Percentiles rank a stretch among this genome's conserved stretches.
Conservation (phyloP, 2,888 invertebrate genomes). For the Augochlorella aurata region DNA sequence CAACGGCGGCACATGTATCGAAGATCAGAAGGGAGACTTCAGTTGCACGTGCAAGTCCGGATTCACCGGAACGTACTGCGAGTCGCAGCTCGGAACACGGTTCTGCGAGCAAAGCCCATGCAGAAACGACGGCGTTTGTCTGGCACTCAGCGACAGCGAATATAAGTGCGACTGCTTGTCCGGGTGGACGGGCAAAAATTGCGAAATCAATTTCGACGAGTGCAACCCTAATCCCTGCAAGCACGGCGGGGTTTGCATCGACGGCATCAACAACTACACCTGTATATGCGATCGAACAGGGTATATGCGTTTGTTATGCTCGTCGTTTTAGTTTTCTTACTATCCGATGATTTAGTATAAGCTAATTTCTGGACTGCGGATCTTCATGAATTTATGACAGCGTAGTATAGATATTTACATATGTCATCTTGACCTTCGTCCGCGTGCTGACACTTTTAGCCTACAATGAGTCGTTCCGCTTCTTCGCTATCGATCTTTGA, state of each 20-base stretch:
- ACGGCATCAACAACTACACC: conserved; percentile 87
- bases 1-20: conserved; percentile 89
- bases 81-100: conserved; percentile 87
- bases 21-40: conserved; percentile 87
- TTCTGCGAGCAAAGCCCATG: conserved; percentile 91
- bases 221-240: conserved; percentile 88
- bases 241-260: conserved; percentile 88
- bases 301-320: conserved; percentile 71
- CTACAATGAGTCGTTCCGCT: not conserved
- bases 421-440: too few species aligned
- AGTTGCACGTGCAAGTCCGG: conserved; percentile 88
- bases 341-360: not conserved
- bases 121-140: conserved; percentile 90
- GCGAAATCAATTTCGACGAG: conserved; percentile 90
- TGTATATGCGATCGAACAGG: conserved; percentile 90
- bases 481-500: not conserved
- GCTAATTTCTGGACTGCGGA: too few species aligned
- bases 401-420: too few species aligned
- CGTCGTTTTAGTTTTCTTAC: too few species aligned
- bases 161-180: conserved; percentile 81
- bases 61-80: conserved; percentile 88
- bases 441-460: too few species aligned
- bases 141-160: conserved; percentile 84
- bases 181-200: conserved; percentile 87
- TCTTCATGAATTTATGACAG: too few species aligned